Percentiles rank a stretch among this genome's conserved stretches.
Conservation (phyloP, 2,797 vertebrate species). For the Staurois parvus region DNA sequence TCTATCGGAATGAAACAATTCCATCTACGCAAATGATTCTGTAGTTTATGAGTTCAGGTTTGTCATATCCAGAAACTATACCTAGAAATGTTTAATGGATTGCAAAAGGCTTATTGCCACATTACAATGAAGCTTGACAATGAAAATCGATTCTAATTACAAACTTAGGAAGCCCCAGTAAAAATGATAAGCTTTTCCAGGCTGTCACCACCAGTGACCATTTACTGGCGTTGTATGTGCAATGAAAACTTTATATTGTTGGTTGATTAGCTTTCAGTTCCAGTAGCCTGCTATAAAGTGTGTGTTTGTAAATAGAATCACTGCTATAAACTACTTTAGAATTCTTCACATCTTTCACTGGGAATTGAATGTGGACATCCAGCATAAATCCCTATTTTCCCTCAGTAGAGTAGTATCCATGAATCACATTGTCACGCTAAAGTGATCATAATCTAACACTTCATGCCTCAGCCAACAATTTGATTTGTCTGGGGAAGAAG, state of each 20-base stretch:
- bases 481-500: constrained; percentile 80
- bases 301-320: constrained; percentile 69
- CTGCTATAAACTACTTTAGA: constrained; percentile 69
- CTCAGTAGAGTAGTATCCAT: constrained; percentile 72
- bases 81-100: constrained; percentile 6
- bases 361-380: constrained; percentile 75
- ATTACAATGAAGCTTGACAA: background rate
- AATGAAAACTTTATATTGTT: constrained; percentile 36
- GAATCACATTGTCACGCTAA: constrained; percentile 77
- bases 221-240: background rate
- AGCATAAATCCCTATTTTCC: constrained; percentile 76
- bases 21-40: constrained; percentile 24
- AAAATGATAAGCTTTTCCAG: background rate
- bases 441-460: constrained; percentile 80
- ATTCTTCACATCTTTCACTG: constrained; percentile 75
- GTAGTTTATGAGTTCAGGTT: constrained; percentile 9
- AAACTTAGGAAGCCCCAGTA: background rate
- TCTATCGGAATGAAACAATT: constrained; percentile 24
- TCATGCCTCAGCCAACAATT: constrained; percentile 80
- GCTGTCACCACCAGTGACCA: background rate
- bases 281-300: constrained; percentile 48
- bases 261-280: constrained; percentile 6
- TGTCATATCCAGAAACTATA: background rate
- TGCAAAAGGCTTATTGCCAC: constrained; percentile 25
- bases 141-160: constrained; percentile 19